Evolutionary conservation across 2,888 invertebrate genomes (phyloP).

Genomic region (Stegophylla sp.): DNA sequence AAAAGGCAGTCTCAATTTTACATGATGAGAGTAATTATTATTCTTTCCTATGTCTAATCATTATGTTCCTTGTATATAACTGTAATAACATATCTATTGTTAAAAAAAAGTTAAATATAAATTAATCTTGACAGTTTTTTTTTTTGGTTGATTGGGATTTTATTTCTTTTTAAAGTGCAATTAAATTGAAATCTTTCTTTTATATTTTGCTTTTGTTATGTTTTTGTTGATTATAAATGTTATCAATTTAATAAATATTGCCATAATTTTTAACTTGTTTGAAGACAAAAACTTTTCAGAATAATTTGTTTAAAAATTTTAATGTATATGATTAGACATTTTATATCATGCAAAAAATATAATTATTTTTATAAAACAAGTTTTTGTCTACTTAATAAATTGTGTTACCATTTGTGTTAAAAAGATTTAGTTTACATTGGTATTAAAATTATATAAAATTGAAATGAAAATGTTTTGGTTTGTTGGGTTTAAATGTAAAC

Average conservation of each 20-base stretch:
- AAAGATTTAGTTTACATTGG: slow-evolving; percentile 56
- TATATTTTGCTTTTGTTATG: slow-evolving; percentile 36
- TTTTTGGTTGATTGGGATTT: slow-evolving; percentile 33
- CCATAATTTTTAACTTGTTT: slow-evolving; percentile 39
- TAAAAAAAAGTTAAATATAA: slow-evolving; percentile 22
- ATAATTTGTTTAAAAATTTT: slow-evolving; percentile 45
- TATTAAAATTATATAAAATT: slow-evolving; percentile 43
- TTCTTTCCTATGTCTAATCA: slow-evolving; percentile 49
- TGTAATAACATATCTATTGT: slow-evolving; percentile 53
- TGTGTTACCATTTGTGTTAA: slow-evolving; percentile 59
- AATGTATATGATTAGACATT: slow-evolving; percentile 56
- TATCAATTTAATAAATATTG: slow-evolving; percentile 54
- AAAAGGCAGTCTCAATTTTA: slow-evolving; percentile 24
- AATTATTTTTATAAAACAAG: slow-evolving; percentile 56
- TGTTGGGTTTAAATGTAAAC: slow-evolving; percentile 46
- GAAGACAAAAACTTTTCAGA: slow-evolving; percentile 44
- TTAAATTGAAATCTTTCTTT: slow-evolving; percentile 43
- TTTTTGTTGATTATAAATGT: slow-evolving; percentile 56
- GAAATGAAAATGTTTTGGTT: slow-evolving; percentile 37
- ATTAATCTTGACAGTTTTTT: slow-evolving; percentile 16
- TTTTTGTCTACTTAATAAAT: slow-evolving; percentile 59
- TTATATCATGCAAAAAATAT: slow-evolving; percentile 48
- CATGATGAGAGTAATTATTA: slow-evolving; percentile 26
- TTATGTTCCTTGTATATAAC: slow-evolving; percentile 56
- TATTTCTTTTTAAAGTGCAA: slow-evolving; percentile 55